These are phyloP conservation scores for Agrotis puta DNA, from an alignment of 2,888 invertebrate genomes.

Conservation along the genomic window DNA sequence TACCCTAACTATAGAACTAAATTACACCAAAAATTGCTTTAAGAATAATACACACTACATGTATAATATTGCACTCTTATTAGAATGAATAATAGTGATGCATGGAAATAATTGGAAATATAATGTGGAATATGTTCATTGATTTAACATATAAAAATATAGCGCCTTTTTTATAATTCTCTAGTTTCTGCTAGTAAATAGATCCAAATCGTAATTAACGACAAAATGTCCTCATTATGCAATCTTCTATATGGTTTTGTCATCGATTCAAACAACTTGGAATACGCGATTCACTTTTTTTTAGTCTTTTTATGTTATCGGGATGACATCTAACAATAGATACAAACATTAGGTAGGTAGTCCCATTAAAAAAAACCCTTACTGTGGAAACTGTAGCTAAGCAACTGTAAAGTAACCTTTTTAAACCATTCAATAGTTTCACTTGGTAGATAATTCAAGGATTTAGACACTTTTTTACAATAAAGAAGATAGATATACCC, in stretches of 20 bases:
- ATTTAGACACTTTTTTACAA: background rate
- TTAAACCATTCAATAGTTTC: constrained; percentile 4
- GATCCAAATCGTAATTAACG: background rate
- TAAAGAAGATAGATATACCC: background rate
- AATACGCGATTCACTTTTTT: background rate
- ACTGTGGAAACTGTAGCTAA: background rate
- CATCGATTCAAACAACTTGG: constrained; percentile 6
- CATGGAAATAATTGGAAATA: constrained; percentile 9
- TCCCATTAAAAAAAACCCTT: background rate
- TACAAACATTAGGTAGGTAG: background rate
- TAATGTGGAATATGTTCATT: constrained; percentile 10
- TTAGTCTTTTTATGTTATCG: no score
- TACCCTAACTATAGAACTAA: constrained; percentile 46
- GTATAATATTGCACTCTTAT: constrained; percentile 21
- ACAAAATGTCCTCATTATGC: background rate
- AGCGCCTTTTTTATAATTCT: background rate
- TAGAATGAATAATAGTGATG: constrained; percentile 12
- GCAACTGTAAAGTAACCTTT: constrained; percentile 15
- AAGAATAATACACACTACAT: constrained; percentile 25
- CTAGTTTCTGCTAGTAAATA: background rate
- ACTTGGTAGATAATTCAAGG: constrained; percentile 1
- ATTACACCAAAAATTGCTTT: constrained; percentile 40
- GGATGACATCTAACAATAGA: background rate
- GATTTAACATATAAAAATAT: constrained; percentile 1
- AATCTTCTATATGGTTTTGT: background rate